Conservation (phyloP, 1,140 invertebrate species). For the Chymomyza costata region DNA sequence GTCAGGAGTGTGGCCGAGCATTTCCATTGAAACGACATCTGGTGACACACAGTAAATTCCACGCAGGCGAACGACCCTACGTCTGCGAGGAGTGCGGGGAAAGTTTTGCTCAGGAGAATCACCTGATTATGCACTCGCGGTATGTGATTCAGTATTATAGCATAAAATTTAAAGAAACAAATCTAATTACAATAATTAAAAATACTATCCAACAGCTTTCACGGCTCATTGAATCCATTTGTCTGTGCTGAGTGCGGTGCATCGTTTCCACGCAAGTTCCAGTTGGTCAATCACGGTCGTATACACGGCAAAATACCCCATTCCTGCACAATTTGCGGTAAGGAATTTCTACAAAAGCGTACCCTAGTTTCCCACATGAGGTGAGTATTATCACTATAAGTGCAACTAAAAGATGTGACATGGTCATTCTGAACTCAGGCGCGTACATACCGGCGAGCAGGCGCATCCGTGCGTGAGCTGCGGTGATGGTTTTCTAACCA, state of each 20-base stretch:
- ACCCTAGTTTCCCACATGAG: constrained; percentile 87
- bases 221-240: constrained; percentile 87
- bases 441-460: constrained; percentile 79
- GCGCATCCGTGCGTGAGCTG: constrained; percentile 83
- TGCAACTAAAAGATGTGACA: constrained; percentile 1
- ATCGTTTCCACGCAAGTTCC: constrained; percentile 88
- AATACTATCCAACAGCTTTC: too few relatives aligned
- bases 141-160: constrained; percentile 27
- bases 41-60: constrained; percentile 90
- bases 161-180: not conserved
- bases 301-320: constrained; percentile 88
- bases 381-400: constrained; percentile 75
- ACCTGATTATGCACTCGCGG: constrained; percentile 86
- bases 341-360: constrained; percentile 89
- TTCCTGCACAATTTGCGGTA: constrained; percentile 86
- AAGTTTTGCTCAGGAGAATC: constrained; percentile 89
- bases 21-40: constrained; percentile 88
- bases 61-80: constrained; percentile 90
- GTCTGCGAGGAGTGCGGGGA: constrained; percentile 91
- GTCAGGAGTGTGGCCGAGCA: constrained; percentile 85
- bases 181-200: constrained; percentile 1
- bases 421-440: constrained; percentile 20
- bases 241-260: constrained; percentile 89
- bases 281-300: constrained; percentile 87
- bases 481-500: constrained; percentile 84